Evolutionary conservation across 2,888 invertebrate species (phyloP).

Genomic region (Euspilapteryx auroguttella): DNA sequence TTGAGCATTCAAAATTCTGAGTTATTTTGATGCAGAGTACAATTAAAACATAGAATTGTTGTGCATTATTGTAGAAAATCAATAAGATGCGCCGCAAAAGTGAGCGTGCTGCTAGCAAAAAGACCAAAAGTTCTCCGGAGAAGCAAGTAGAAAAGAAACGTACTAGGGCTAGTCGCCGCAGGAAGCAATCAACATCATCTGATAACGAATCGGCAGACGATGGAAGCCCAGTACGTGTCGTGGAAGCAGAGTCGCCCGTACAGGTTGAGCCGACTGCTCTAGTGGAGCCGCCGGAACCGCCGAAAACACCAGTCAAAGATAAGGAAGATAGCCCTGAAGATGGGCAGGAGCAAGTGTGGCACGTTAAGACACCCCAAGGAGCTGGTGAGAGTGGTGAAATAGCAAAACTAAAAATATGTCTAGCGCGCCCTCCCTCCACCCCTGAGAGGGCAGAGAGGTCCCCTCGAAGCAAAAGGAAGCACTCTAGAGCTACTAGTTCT

Average conservation of each 20-base stretch:
- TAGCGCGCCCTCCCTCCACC: slow-evolving; percentile 59
- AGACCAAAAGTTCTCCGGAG: slow-evolving; percentile 68
- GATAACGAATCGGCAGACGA: slow-evolving; percentile 54
- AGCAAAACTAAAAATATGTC: slow-evolving; percentile 65
- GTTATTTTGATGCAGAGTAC: too few species aligned
- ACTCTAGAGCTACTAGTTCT: slow-evolving; percentile 47
- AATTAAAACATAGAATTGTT: too few species aligned
- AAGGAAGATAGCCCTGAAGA: slow-evolving; percentile 20
- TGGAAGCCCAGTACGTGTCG: slow-evolving; percentile 16
- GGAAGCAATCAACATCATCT: slow-evolving; percentile 57
- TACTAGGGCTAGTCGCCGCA: slow-evolving; percentile 51
- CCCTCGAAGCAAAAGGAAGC: slow-evolving; percentile 52
- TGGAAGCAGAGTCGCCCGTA: neutral
- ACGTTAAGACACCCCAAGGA: slow-evolving; percentile 48
- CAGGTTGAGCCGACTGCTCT: slow-evolving; percentile 11
- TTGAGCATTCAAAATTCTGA: too few species aligned
- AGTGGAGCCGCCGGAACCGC: slow-evolving; percentile 20
- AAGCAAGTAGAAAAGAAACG: slow-evolving; percentile 52
- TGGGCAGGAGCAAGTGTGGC: slow-evolving; percentile 51
- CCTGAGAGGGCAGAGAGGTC: slow-evolving; percentile 54
- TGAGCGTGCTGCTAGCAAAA: slow-evolving; percentile 66
- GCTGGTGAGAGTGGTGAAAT: slow-evolving; percentile 59
- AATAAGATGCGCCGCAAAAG: slow-evolving; percentile 75
- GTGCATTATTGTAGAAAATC: slow-evolving; percentile 1
- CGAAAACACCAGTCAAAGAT: slow-evolving; percentile 13